A percentile compares a stretch with the other conserved stretches of the same genome.
Conservation (phyloP, 2,113 vertebrate species). For the Siniperca chuatsi region DNA sequence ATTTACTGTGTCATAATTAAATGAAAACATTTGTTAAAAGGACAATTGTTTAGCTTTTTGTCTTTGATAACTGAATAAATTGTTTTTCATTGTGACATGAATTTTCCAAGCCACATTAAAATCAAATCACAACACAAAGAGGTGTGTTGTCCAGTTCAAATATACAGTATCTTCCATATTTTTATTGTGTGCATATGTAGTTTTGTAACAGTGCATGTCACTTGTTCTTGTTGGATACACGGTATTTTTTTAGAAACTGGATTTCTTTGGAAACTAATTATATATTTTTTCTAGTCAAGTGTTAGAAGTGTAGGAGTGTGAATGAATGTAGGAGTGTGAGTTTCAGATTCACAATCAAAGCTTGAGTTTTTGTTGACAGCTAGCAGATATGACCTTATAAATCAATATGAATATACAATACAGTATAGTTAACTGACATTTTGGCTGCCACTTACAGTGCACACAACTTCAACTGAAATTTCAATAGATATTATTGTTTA, state of each 20-base stretch:
- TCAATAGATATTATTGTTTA: no score
- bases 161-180: neutral
- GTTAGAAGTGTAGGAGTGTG: slow-evolving; percentile 25
- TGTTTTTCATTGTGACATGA: neutral
- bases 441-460: neutral
- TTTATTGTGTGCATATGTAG: neutral
- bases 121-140: neutral
- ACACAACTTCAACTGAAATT: no score
- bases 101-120: neutral
- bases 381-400: neutral
- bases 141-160: neutral
- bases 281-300: neutral
- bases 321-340: slow-evolving; percentile 7
- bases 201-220: neutral
- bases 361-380: slow-evolving; percentile 5
- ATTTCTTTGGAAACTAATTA: neutral
- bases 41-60: no score
- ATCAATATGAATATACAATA: slow-evolving; percentile 1
- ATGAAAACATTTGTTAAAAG: no score
- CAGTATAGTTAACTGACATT: neutral
- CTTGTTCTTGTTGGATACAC: neutral
- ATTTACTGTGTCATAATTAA: no score
- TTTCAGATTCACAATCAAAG: neutral
- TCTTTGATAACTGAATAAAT: neutral
- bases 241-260: neutral